Percentiles rank a stretch among this genome's conserved stretches.
Evolutionary conservation across 2,113 vertebrate species (phyloP).

Genomic region (Sphyrna mokarran): DNA sequence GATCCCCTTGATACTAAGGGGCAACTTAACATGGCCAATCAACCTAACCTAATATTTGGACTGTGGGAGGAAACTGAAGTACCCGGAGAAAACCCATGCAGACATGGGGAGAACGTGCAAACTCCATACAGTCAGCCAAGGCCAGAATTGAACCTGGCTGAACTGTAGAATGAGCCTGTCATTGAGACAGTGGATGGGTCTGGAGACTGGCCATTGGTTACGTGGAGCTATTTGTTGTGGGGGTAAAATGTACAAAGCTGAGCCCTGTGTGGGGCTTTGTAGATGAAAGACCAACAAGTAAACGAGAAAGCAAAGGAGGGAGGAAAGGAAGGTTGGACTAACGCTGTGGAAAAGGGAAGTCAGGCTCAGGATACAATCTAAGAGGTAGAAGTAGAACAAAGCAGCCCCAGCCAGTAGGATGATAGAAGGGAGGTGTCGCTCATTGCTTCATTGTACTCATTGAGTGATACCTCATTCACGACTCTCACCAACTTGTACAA

Average conservation of each 20-base stretch:
- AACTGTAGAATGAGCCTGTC: neutral
- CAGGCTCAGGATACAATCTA: neutral
- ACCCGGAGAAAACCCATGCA: too few relatives aligned
- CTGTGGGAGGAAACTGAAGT: too few relatives aligned
- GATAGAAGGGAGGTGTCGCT: neutral
- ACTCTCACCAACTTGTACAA: too few relatives aligned
- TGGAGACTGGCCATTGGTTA: neutral
- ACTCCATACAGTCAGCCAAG: too few relatives aligned
- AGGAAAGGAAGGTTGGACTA: neutral
- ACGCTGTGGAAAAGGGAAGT: neutral
- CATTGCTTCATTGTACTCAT: neutral
- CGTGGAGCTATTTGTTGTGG: neutral
- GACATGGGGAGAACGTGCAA: too few relatives aligned
- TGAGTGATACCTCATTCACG: too few relatives aligned
- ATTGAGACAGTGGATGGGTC: neutral
- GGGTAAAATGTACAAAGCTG: neutral
- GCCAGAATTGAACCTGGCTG: too few relatives aligned
- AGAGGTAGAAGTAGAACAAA: neutral
- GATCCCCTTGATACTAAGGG: too few relatives aligned
- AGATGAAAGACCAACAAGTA: neutral
- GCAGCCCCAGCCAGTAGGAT: neutral
- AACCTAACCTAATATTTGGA: too few relatives aligned
- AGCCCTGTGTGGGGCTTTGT: neutral
- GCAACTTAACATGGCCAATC: too few relatives aligned
- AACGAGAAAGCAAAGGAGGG: neutral